Conservation (phyloP, 2,797 vertebrate genomes). For the Bradypodion ventrale region DNA sequence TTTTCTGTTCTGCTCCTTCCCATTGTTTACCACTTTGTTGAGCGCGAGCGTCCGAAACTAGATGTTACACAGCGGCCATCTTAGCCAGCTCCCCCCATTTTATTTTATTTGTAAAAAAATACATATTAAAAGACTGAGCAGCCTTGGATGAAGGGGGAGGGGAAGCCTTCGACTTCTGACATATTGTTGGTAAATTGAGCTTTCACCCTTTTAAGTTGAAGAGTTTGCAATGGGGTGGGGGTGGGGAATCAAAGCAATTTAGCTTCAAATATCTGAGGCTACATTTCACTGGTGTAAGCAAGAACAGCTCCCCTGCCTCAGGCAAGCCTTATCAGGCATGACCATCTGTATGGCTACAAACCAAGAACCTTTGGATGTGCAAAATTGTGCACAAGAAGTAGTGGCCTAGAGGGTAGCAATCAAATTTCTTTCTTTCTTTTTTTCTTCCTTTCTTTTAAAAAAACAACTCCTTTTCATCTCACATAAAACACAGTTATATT, state of each 20-base stretch:
- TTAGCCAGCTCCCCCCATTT: too few relatives aligned
- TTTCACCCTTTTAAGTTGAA: slow-evolving; percentile 53
- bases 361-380: slow-evolving; percentile 54
- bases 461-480: slow-evolving; percentile 16
- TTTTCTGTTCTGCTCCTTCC: too few relatives aligned
- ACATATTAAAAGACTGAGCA: slow-evolving; percentile 28
- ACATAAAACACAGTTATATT: slow-evolving; percentile 16
- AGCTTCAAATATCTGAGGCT: slow-evolving; percentile 55
- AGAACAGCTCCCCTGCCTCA: slow-evolving; percentile 55
- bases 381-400: slow-evolving; percentile 38
- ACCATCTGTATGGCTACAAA: slow-evolving; percentile 62
- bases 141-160: slow-evolving; percentile 41
- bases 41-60: too few relatives aligned
- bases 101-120: slow-evolving; percentile 35
- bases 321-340: slow-evolving; percentile 63
- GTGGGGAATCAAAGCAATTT: slow-evolving; percentile 59
- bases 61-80: too few relatives aligned
- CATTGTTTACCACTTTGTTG: too few relatives aligned
- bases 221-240: slow-evolving; percentile 29
- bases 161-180: slow-evolving; percentile 48
- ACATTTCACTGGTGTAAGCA: slow-evolving; percentile 58
- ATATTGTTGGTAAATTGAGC: slow-evolving; percentile 57
- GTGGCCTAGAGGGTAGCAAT: slow-evolving; percentile 5
- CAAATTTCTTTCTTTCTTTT: slow-evolving; percentile 29
- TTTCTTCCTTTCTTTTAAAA: slow-evolving; percentile 9